A percentile compares a stretch with the other conserved stretches of the same genome.
Conservation (phyloP, 2,113 vertebrate genomes). For the Tautogolabrus adspersus region DNA sequence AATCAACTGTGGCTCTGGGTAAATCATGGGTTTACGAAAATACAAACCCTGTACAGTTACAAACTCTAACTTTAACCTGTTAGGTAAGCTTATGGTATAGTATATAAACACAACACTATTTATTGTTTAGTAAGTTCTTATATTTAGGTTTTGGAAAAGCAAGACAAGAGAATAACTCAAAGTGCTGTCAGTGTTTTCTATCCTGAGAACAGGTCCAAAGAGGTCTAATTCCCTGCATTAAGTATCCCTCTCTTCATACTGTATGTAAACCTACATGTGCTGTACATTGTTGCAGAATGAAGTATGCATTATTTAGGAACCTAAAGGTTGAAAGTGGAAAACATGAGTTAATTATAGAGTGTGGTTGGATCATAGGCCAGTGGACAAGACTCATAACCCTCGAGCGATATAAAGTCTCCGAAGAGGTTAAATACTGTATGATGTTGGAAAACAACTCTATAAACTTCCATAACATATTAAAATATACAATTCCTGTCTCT, state of each 20-base stretch:
- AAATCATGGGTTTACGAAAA: no score
- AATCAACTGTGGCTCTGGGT: neutral
- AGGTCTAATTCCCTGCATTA: neutral
- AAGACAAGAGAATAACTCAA: no score
- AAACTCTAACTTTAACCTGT: no score
- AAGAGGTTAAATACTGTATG: neutral
- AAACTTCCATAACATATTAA: constrained; percentile 22
- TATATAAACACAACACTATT: no score
- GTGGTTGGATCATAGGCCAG: neutral
- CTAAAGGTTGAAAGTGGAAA: neutral
- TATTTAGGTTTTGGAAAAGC: no score
- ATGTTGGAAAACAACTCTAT: constrained; percentile 1
- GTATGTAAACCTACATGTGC: no score
- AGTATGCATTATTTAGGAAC: neutral
- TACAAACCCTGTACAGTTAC: no score
- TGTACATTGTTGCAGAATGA: constrained; percentile 3
- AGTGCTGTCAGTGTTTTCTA: neutral
- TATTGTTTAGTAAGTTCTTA: no score
- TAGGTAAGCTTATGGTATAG: no score
- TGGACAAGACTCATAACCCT: neutral
- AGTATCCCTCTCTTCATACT: neutral
- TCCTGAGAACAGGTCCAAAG: neutral
- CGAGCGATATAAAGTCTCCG: neutral
- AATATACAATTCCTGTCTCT: neutral
- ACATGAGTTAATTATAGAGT: constrained; percentile 1